Base-by-base conservation (phyloP, 1,140 invertebrate genomes). In the Eriosoma lanigerum region DNA sequence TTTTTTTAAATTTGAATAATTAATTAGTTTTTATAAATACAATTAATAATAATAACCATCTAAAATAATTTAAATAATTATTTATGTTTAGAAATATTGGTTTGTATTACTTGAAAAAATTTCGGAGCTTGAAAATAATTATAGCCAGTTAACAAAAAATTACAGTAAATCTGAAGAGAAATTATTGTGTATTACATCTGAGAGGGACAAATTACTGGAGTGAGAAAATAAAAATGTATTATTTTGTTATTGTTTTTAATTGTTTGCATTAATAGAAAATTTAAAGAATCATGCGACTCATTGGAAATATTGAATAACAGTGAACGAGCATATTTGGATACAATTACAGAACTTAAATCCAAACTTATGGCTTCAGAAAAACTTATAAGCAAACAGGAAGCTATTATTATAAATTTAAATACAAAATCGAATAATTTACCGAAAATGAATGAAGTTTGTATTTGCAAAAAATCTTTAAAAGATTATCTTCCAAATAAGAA, bases 71-170 rank as follows among this genome's bases (percentile, higher is more conserved):
- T 32, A 56, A n/a, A 38, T 32, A 3, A 19, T 44, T 64, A 26
- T 32, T 64, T n/a, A 29, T 60, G 3, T 44, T 24, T 17, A 60
- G 29, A 48, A 62, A 60, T 26, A 58, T 78, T 78, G 38, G 52
- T 62, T 60, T 29, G 50, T 46, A 17, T 24, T 78, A 19, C 21
- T 46, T 29, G 21, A 13, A 3, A 78, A 78, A 48, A 78, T 78
- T 62, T 60, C 38, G 26, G 75, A 78, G 46, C 75, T 78, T 62
- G 75, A 78, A 78, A 62, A 48, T 78, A 46, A 60, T 78, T 60
- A 78, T 78, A 60, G 52, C 44, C 38, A 46, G 0, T 6, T 62
- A 9, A 46, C 44, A 26, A 78, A 78, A 78, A 24, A 58, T 46
- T 44, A 26, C 9, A 78, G 13, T 10, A 44, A 46, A 19, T 46